A percentile compares a stretch with the other conserved stretches of the same genome.
Evolutionary conservation across 1,140 invertebrate species (phyloP).

Genomic region (Scaptomyza pallida): DNA sequence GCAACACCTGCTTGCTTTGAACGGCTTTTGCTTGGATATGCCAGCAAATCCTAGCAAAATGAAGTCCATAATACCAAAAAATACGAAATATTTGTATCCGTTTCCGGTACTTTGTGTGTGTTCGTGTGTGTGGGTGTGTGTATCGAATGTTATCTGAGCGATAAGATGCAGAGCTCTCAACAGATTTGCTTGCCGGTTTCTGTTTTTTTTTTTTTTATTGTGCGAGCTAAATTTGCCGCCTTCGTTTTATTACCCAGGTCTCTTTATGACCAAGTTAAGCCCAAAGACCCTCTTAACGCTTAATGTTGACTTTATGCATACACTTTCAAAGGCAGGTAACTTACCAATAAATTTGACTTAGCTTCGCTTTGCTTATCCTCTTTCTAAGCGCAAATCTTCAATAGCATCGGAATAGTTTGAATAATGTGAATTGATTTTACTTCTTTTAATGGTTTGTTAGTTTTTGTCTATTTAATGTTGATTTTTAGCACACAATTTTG

Average conservation of each 20-base stretch:
- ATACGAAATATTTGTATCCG: conserved; percentile 60
- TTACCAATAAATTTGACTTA: too few relatives aligned
- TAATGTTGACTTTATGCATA: neutral
- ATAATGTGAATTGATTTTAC: too few relatives aligned
- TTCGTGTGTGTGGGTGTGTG: conserved; percentile 9
- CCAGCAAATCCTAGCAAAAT: conserved; percentile 52
- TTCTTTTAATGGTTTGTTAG: too few relatives aligned
- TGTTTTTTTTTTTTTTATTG: conserved; percentile 14
- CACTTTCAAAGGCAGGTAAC: neutral
- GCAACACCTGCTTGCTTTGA: conserved; percentile 18
- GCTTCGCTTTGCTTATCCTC: too few relatives aligned
- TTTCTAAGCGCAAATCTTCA: too few relatives aligned
- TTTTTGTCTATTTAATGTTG: too few relatives aligned
- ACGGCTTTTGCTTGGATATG: conserved; percentile 51
- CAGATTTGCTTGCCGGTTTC: conserved; percentile 31
- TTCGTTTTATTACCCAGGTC: conserved; percentile 5
- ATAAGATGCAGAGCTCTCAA: conserved; percentile 33
- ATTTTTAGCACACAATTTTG: too few relatives aligned
- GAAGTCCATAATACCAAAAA: conserved; percentile 57
- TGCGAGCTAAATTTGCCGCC: conserved; percentile 8
- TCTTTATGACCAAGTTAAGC: neutral
- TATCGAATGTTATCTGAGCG: conserved; percentile 29
- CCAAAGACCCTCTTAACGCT: conserved; percentile 88
- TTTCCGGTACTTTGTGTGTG: conserved; percentile 30
- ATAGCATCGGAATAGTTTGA: too few relatives aligned